Evolutionary conservation across 2,888 invertebrate species (phyloP).

Genomic region (Emmelina monodactyla): DNA sequence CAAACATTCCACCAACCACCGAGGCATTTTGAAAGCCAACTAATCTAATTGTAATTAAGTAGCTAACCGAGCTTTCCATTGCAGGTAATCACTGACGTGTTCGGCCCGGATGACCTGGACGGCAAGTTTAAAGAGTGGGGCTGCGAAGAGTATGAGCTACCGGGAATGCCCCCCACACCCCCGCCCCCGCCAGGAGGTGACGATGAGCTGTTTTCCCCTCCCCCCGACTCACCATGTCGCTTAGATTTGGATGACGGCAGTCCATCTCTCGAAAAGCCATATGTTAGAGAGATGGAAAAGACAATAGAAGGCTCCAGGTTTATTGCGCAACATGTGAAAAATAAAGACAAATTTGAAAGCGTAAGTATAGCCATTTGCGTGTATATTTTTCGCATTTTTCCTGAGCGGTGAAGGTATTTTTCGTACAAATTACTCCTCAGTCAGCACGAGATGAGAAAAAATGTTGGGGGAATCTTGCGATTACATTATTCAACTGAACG

Average conservation of each 20-base stretch:
- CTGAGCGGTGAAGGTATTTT: no score
- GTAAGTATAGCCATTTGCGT: constrained; percentile 69
- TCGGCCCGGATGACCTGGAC: constrained; percentile 65
- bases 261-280: constrained; percentile 84
- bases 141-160: constrained; percentile 77
- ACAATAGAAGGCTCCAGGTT: constrained; percentile 92
- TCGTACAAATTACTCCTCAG: no score
- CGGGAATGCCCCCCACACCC: constrained; percentile 75
- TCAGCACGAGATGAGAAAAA: no score
- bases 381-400: no score
- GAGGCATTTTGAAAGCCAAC: no score
- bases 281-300: constrained; percentile 87
- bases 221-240: constrained; percentile 70
- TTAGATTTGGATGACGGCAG: constrained; percentile 70
- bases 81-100: constrained; percentile 82
- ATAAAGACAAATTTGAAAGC: constrained; percentile 93
- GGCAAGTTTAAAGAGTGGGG: constrained; percentile 61
- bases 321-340: constrained; percentile 94
- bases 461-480: no score
- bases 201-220: constrained; percentile 85
- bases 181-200: constrained; percentile 81
- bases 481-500: no score
- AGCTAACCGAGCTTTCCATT: no score
- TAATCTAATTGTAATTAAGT: no score
- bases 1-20: no score